A percentile compares a stretch with the other conserved stretches of the same genome.
Evolutionary conservation across 2,797 vertebrate genomes (phyloP).

Genomic region (Lemur catta): DNA sequence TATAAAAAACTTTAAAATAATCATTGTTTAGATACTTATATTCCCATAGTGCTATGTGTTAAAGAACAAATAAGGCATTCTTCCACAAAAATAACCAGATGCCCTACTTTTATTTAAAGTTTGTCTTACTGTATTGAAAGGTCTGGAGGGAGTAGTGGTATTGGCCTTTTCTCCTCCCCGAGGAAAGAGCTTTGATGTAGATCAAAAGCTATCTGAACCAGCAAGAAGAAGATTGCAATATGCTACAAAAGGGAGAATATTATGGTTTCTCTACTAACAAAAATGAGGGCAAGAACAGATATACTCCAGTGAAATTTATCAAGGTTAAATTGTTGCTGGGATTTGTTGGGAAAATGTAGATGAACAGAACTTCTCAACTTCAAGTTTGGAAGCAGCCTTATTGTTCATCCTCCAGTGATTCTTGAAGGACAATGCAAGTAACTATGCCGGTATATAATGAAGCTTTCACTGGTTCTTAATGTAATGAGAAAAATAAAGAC

Average conservation of each 20-base stretch:
- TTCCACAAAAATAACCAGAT: not conserved
- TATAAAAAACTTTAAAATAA: not conserved
- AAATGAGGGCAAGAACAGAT: not conserved
- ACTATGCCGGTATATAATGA: not conserved
- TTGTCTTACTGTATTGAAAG: not conserved
- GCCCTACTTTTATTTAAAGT: not conserved
- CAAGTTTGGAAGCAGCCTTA: not conserved
- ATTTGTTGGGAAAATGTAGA: not conserved
- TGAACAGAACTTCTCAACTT: not conserved
- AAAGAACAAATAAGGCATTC: not conserved
- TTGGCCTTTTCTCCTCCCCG: not conserved
- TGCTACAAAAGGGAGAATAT: not conserved
- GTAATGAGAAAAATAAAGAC: not conserved
- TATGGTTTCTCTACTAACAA: not conserved
- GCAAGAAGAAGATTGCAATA: not conserved
- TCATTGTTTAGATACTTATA: not conserved
- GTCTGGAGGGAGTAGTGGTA: not conserved
- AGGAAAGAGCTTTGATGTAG: not conserved
- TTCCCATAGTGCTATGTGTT: not conserved
- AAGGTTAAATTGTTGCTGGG: not conserved
- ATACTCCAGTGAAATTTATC: not conserved
- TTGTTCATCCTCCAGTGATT: not conserved
- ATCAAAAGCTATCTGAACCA: not conserved
- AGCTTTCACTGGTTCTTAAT: not conserved
- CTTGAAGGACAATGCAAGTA: not conserved